Base-by-base conservation (phyloP, 2,888 invertebrate genomes). In the Metellina segmentata region DNA sequence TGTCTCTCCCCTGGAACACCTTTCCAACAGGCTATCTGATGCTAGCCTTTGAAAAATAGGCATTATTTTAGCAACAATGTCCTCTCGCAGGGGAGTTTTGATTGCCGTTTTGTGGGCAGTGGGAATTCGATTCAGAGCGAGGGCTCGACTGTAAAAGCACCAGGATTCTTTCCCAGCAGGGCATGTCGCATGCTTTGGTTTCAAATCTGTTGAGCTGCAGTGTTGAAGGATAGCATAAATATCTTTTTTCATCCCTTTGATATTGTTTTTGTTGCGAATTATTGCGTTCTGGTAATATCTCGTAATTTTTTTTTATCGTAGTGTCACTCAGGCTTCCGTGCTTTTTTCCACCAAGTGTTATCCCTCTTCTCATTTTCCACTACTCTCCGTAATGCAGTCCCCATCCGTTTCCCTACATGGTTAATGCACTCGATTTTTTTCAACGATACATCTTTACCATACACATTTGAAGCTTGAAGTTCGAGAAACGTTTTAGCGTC, bases 401-500 rank as follows among this genome's bases (percentile, higher is more conserved):
- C 74, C 74, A 74, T 74, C n/a, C 74, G 9, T 74, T 74, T 74
- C 16, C 74, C 74, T 6, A 74, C 74, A 13, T 74, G 74, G 16
- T 74, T 74, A 1, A 74, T 19, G 20, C 74, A 74, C 34, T 74
- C 74, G 9, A 74, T 13, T 19, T 74, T 74, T 19, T 74, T 34
- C 11, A 74, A 34, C 6, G 4, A 11, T 19, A 13, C n/a, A 11
- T 6, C 53, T 53, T 7, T 7, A 8, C 53, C 53, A 53, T 53
- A 53, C 7, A 53, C 53, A 8, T 53, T 53, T 7, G 11, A 11
- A 53, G 7, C 53, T 8, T 53, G 7, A 7, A 53, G 11, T 8
- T 53, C 7, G 7, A 8, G 7, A 8, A 53, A 53, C 11, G 53
- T 53, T 11, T 53, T 53, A 8, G 53, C 53, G 11, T 53, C 53